Percentiles rank a stretch among this genome's conserved stretches.
Evolutionary conservation across 2,113 vertebrate genomes (phyloP).

Genomic region (Astur gentilis): DNA sequence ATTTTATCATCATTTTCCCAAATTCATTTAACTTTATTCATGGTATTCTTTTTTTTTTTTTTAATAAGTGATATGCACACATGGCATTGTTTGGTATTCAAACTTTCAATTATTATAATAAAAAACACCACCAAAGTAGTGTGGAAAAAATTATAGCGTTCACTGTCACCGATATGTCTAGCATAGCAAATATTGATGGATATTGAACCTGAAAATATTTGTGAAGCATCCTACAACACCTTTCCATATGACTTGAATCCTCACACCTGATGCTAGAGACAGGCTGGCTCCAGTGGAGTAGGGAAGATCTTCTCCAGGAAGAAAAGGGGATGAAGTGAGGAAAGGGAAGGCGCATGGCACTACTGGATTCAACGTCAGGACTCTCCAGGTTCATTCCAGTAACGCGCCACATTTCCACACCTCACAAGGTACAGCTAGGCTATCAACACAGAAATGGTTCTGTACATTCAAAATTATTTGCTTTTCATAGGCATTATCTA

Average conservation of each 20-base stretch:
- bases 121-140: neutral
- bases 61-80: neutral
- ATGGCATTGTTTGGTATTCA: neutral
- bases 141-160: neutral
- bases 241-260: neutral
- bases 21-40: neutral
- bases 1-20: neutral
- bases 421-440: neutral
- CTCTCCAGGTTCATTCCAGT: neutral
- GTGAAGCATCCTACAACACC: neutral
- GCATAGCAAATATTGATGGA: neutral
- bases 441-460: neutral
- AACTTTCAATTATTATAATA: neutral
- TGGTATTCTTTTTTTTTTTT: neutral
- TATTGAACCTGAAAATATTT: neutral
- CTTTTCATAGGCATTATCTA: neutral
- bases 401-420: neutral
- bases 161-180: neutral
- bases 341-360: neutral
- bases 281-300: neutral
- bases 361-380: rapidly evolving
- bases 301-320: neutral
- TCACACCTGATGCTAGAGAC: neutral
- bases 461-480: neutral
- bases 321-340: neutral